Conservation (phyloP, 2,888 invertebrate species). For the Nymphalis urticae region DNA sequence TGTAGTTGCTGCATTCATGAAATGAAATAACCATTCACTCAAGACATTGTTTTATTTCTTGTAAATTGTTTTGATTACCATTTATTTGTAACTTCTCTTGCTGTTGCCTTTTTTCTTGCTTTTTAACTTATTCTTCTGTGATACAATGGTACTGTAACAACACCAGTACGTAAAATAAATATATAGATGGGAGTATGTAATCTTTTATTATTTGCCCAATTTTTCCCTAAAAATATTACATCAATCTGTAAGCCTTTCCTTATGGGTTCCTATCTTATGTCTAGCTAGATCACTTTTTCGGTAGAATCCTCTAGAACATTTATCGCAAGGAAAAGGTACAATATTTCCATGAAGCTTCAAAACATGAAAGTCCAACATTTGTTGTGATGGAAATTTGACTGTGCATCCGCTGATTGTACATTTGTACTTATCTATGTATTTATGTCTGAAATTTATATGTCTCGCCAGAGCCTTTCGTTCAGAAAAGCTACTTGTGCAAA, state of each 20-base stretch:
- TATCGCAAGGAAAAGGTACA: slow-evolving; percentile 63
- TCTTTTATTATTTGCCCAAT: slow-evolving; percentile 21
- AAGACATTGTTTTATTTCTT: slow-evolving; percentile 49
- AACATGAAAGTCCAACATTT: slow-evolving; percentile 66
- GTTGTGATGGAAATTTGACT: slow-evolving; percentile 60
- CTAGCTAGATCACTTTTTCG: slow-evolving; percentile 69
- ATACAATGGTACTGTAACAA: slow-evolving; percentile 31
- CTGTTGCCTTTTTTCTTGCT: slow-evolving; percentile 33
- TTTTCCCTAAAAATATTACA: slow-evolving; percentile 21
- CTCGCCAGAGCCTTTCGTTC: slow-evolving; percentile 61
- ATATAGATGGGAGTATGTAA: slow-evolving; percentile 28
- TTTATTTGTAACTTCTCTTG: slow-evolving; percentile 35
- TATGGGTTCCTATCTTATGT: slow-evolving; percentile 68
- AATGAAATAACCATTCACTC: slow-evolving; percentile 47
- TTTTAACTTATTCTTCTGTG: slow-evolving; percentile 39
- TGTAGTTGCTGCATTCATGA: slow-evolving; percentile 43
- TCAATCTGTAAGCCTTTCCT: slow-evolving; percentile 51
- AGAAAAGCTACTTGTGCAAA: slow-evolving; percentile 63
- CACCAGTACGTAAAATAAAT: slow-evolving; percentile 34
- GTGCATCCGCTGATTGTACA: slow-evolving; percentile 60
- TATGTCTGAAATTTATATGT: slow-evolving; percentile 67
- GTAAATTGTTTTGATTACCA: slow-evolving; percentile 22
- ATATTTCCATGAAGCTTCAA: slow-evolving; percentile 62
- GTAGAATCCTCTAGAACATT: slow-evolving; percentile 68
- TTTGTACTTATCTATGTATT: slow-evolving; percentile 59